Evolutionary conservation across 2,888 invertebrate genomes (phyloP).

Genomic region (Eristalis tenax): DNA sequence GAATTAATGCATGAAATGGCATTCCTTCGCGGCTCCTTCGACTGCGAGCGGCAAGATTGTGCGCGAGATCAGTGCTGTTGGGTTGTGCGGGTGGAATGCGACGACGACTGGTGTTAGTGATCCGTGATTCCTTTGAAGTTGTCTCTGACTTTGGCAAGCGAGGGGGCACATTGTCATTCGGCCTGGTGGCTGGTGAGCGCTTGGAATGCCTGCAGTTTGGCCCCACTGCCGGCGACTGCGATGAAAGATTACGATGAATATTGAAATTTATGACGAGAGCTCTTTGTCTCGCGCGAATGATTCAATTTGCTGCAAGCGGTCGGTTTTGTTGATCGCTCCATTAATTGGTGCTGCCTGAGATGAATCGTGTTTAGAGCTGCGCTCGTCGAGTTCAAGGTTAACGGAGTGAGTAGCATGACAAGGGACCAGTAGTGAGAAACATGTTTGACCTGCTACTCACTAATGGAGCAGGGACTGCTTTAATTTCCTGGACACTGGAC

Average conservation of each 20-base stretch:
- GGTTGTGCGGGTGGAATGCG: constrained; percentile 61
- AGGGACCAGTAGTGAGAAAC: neutral
- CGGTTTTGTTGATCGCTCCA: neutral
- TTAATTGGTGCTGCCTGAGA: constrained; percentile 58
- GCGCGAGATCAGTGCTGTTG: neutral
- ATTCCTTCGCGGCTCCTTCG: constrained; percentile 44
- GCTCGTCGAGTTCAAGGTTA: constrained; percentile 41
- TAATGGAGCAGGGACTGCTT: neutral
- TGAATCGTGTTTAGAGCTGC: constrained; percentile 19
- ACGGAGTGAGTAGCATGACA: neutral
- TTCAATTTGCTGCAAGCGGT: constrained; percentile 55
- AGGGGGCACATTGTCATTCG: constrained; percentile 59
- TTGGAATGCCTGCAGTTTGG: constrained; percentile 31
- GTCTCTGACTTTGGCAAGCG: neutral
- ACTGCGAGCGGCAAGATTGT: neutral
- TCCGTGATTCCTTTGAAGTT: constrained; percentile 72
- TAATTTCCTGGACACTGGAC: neutral
- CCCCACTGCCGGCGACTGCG: constrained; percentile 2
- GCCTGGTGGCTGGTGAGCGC: constrained; percentile 13
- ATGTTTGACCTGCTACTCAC: neutral
- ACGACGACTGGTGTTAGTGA: constrained; percentile 41
- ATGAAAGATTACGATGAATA: constrained; percentile 58
- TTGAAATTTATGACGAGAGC: constrained; percentile 63
- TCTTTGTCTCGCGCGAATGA: constrained; percentile 63
- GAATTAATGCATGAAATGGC: constrained; percentile 61